Conservation (phyloP, 2,888 invertebrate species). For the Ceriagrion tenellum region DNA sequence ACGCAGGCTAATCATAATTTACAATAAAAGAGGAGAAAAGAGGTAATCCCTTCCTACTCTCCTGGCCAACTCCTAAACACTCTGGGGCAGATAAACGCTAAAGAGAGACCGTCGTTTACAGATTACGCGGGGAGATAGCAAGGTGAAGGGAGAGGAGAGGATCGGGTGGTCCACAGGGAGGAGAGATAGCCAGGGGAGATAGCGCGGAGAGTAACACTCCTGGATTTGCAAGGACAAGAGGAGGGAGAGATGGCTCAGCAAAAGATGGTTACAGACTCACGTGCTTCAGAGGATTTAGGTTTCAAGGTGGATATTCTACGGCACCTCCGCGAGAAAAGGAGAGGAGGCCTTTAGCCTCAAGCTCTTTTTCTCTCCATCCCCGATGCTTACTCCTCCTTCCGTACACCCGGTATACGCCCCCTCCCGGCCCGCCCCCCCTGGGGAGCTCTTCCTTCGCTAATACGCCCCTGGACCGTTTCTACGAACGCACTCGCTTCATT, state of each 20-base stretch:
- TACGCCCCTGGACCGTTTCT: not conserved
- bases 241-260: not conserved
- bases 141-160: not conserved
- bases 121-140: not conserved
- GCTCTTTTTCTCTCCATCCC: not conserved
- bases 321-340: not conserved
- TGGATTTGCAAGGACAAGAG: conserved; percentile 6
- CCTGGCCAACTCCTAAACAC: not conserved
- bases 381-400: not conserved
- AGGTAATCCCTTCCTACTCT: not conserved
- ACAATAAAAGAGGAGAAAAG: not conserved
- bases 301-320: not conserved
- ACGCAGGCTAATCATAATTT: not conserved
- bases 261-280: conserved; percentile 35
- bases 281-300: conserved; percentile 8
- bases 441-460: not conserved
- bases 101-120: not conserved
- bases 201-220: not conserved
- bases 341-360: not conserved
- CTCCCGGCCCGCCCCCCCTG: not conserved
- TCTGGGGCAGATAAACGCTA: not conserved
- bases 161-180: not conserved
- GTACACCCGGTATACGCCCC: not conserved
- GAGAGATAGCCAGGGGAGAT: not conserved
- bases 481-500: not conserved